phyloP scores from a whole-genome alignment of 53 echinoderm and acorn worm species.

The Luidia sarsii region DNA sequence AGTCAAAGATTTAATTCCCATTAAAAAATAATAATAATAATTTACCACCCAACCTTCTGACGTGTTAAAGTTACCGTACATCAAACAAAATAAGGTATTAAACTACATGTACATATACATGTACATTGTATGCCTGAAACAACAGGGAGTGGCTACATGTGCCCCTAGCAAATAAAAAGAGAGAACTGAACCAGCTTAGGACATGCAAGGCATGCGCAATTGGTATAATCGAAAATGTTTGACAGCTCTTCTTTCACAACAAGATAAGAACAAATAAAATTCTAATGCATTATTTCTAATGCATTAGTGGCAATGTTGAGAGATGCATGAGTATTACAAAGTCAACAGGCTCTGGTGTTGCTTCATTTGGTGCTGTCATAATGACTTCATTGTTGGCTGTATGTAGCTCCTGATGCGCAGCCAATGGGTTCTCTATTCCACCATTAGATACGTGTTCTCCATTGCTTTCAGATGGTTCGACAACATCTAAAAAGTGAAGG shows the following conservation, averaged over 20 bases:
- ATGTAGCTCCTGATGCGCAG: background rate
- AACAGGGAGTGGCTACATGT: background rate
- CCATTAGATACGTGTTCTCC: constrained; percentile 21
- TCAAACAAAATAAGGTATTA: too few species aligned
- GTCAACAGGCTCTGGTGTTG: constrained; percentile 40
- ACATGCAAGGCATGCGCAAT: background rate
- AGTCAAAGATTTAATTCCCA: too few species aligned
- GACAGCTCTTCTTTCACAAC: background rate
- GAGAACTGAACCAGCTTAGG: background rate
- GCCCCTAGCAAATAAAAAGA: background rate
- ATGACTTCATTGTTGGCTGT: background rate
- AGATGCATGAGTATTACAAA: constrained; percentile 16
- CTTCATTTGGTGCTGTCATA: background rate
- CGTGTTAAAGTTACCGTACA: too few species aligned
- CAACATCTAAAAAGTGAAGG: too few species aligned
- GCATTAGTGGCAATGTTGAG: too few species aligned
- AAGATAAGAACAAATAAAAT: background rate
- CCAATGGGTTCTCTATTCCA: background rate
- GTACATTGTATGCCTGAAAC: too few species aligned
- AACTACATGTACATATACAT: too few species aligned
- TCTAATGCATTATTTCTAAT: too few species aligned
- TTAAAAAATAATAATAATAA: too few species aligned
- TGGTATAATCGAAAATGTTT: background rate
- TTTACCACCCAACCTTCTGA: too few species aligned
- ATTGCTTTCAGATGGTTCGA: background rate